A percentile compares a stretch with the other conserved stretches of the same genome.
phyloP scores from a whole-genome alignment of 1,140 invertebrate genomes.

The Zaprionus inermis region DNA sequence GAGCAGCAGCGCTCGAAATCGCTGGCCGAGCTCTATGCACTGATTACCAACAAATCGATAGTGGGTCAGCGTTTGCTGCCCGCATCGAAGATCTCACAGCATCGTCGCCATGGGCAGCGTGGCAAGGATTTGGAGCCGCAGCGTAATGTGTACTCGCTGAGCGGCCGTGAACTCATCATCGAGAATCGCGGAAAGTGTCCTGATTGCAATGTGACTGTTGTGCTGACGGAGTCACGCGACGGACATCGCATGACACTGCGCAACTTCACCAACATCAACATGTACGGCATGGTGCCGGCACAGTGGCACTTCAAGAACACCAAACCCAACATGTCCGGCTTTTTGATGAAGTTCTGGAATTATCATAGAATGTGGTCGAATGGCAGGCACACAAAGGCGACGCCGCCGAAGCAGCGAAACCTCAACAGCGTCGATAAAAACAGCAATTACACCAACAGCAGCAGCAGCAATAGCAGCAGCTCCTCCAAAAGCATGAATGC shows the following conservation, averaged over 20 bases:
- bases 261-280: conserved; percentile 86
- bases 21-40: conserved; percentile 81
- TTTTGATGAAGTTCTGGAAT: conserved; percentile 92
- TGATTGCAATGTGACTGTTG: conserved; percentile 87
- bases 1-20: conserved; percentile 74
- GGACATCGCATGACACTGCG: conserved; percentile 85
- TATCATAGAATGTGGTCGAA: conserved; percentile 85
- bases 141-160: conserved; percentile 85
- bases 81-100: conserved; percentile 72
- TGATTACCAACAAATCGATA: conserved; percentile 83
- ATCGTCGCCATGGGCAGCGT: conserved; percentile 84
- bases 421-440: conserved; percentile 36
- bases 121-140: conserved; percentile 85
- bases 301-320: conserved; percentile 86
- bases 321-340: conserved; percentile 87
- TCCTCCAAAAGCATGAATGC: conserved; percentile 58
- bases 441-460: conserved; percentile 19
- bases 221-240: conserved; percentile 86
- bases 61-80: conserved; percentile 51
- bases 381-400: conserved; percentile 16
- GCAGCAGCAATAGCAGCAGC: conserved; percentile 32
- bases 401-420: conserved; percentile 12
- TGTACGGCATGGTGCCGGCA: conserved; percentile 88
- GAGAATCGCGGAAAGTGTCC: conserved; percentile 89
- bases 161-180: conserved; percentile 86